Base-by-base conservation (phyloP, 35 echinoderm and acorn worm species). In the Chiridota heheva region DNA sequence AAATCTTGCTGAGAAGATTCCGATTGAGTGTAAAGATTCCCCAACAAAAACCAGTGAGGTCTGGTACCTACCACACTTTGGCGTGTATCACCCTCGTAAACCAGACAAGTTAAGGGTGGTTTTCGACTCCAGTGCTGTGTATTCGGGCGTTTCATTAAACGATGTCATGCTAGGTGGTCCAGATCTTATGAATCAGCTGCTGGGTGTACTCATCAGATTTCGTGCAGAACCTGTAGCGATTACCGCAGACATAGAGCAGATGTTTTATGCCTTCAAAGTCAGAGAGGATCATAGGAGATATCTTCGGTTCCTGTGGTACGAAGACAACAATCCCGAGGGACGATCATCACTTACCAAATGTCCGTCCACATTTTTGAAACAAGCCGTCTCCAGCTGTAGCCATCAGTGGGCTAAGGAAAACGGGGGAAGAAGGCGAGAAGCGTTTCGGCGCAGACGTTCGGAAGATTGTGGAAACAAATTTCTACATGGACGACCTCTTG, bases 31-130 rank as follows among this genome's bases (percentile, higher is more conserved):
- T 18, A 73, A 17, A 2, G 32, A 33, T 73, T 2, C 69, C 42
- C 7, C 32, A 6, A 60, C 6, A 2, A 44, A 42, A 40, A 27
- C 47, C 22, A 61, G 59, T n/a, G 68, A 61, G 46, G 67, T 75
- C 2, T 82, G 78, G 76, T 92, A 92, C 57, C 61, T 91, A 36
- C 83, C 89, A 3, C 89, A 87, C 63, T 72, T 84, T 84, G 85
- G 85, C 5, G 80, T 89, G 7, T 75, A 95, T 70, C 86, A 89
- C 43, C 73, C 91, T 5, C 64, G 44, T 31, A 95, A 95, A 47
- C 90, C 83, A 30, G 66, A 73, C 27, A 81, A 86, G 60, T 37
- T 92, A 8, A 64, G 76, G 46, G 90, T 89, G 1, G 86, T 89
- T 2, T 88, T 89, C 44, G 86, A 89, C 69, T 92, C 56, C 17